Base-by-base conservation (phyloP, 1,140 invertebrate genomes). In the Ridgeia piscesae region DNA sequence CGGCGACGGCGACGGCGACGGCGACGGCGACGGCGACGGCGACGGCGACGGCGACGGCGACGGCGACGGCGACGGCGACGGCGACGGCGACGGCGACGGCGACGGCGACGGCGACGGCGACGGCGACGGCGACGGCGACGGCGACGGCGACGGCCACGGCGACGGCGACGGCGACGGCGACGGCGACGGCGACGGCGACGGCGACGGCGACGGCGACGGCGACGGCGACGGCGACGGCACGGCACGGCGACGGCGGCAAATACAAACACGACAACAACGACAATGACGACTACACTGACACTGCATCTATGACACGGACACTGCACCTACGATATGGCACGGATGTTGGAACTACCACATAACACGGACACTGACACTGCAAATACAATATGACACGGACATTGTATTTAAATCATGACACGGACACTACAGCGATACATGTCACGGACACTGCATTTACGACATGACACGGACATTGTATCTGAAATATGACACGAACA, bases 141-240 rank as follows among this genome's bases (percentile, higher is more conserved):
- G n/a, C 6, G 58, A 77, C 58, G 17, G 27, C 8, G 17, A 77
- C 58, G 17, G 27, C 8, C 2, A 0, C 58, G 58, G 27, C 58
- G 58, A 4, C 58, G 58, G 27, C 58, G 58, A 4, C 58, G 58
- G 27, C 58, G 58, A 8, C 50, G 91, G 35, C 50, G 91, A 42
- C 50, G 91, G 31, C 50, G 91, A 42, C 50, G 91, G 48, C 50
- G 91, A 42, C 50, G 91, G 48, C 50, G 91, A 91, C 50, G 91
- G 35, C 50, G 91, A 91, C 50, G 91, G 48, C 50, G 91, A 91
- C 50, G 91, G 48, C 50, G 91, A 91, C 50, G 91, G 48, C 33
- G 91, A 42, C 6, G 91, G 35, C 35, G 91, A 35, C 35, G 34
- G n/a, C 89, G 89, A 91, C 89, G 89, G n/a, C n/a, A 42, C 50